These are phyloP conservation scores for Tenthredo distinguenda DNA, from an alignment of 2,888 invertebrate species.

Conservation along the genomic window DNA sequence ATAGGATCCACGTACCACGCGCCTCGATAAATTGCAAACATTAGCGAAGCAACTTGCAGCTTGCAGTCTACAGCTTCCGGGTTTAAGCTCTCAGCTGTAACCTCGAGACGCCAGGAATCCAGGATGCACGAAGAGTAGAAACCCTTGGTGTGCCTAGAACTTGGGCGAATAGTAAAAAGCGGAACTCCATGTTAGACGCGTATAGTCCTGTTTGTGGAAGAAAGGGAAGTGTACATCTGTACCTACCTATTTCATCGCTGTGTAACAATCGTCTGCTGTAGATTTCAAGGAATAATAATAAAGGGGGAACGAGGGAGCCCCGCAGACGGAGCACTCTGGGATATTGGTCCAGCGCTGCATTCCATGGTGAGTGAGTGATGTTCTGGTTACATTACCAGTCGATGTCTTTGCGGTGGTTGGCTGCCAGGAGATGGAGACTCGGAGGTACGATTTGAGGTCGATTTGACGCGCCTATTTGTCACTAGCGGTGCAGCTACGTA, in stretches of 20 bases:
- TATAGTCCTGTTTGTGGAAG: background rate
- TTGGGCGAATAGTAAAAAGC: background rate
- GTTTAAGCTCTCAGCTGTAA: constrained; percentile 10
- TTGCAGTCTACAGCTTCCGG: constrained; percentile 63
- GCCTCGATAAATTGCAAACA: constrained; percentile 73
- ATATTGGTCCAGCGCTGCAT: constrained; percentile 48
- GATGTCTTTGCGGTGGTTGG: constrained; percentile 53
- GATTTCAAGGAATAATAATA: constrained; percentile 15
- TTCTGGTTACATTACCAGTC: constrained; percentile 47
- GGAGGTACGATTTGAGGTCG: constrained; percentile 61
- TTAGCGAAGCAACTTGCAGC: constrained; percentile 66
- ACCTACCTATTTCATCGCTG: background rate
- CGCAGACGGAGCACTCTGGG: constrained; percentile 42
- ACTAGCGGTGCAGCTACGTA: constrained; percentile 53
- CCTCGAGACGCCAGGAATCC: constrained; percentile 14
- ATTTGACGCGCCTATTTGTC: constrained; percentile 65
- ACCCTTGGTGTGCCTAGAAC: background rate
- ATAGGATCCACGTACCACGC: constrained; percentile 61
- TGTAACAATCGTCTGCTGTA: constrained; percentile 44
- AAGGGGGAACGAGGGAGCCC: constrained; percentile 19
- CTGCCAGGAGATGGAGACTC: constrained; percentile 58
- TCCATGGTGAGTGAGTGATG: constrained; percentile 46
- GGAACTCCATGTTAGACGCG: background rate
- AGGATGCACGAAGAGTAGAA: background rate
- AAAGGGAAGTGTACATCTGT: background rate